Conservation (phyloP, 2,888 invertebrate genomes). For the Listrodromus nycthemerus region DNA sequence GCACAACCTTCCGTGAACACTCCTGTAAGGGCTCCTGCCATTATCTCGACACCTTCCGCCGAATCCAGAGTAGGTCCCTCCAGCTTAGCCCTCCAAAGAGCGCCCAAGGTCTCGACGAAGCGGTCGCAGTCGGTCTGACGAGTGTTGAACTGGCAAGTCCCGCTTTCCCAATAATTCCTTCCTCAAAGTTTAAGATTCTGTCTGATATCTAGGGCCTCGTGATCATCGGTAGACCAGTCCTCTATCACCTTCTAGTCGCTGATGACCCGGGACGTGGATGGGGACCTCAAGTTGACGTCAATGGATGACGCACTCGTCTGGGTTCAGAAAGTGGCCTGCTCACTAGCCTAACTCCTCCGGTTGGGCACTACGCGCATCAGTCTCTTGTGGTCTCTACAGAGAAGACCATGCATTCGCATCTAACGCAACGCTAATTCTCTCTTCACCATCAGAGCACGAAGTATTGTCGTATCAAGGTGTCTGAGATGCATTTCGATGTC, state of each 20-base stretch:
- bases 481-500: slow-evolving; percentile 51
- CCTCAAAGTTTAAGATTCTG: slow-evolving; percentile 6
- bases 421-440: slow-evolving; percentile 34
- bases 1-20: slow-evolving; percentile 54
- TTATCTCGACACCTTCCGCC: slow-evolving; percentile 18
- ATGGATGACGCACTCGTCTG: no score
- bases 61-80: slow-evolving; percentile 35
- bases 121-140: slow-evolving; percentile 55
- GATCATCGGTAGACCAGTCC: slow-evolving; percentile 27
- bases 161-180: background rate
- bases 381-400: slow-evolving; percentile 43
- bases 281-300: no score
- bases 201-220: slow-evolving; percentile 36
- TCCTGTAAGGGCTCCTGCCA: slow-evolving; percentile 43
- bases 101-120: slow-evolving; percentile 42
- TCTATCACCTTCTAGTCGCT: no score
- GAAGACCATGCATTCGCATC: slow-evolving; percentile 55
- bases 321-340: no score
- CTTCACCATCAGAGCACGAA: slow-evolving; percentile 51
- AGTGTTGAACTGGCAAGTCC: slow-evolving; percentile 47
- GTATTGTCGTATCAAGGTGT: no score
- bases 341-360: slow-evolving; percentile 47
- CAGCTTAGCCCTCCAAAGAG: slow-evolving; percentile 26
- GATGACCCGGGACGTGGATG: no score
- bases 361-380: slow-evolving; percentile 18